Percentiles rank a stretch among this genome's conserved stretches.
These are phyloP conservation scores for Chironomus riparius DNA, from an alignment of 2,888 invertebrate genomes.

Conservation along the genomic window DNA sequence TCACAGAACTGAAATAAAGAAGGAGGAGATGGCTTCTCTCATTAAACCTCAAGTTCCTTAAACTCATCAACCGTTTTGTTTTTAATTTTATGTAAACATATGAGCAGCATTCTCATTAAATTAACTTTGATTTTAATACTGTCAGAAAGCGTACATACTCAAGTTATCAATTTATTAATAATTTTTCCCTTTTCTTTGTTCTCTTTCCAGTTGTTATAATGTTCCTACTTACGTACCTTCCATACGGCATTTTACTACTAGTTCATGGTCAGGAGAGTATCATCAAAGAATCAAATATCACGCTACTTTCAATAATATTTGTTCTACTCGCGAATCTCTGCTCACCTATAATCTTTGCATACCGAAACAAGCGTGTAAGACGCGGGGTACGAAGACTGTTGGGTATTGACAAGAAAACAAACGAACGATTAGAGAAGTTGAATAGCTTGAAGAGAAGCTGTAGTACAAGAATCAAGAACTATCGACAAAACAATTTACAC, in stretches of 20 bases:
- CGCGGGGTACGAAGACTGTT: conserved; percentile 41
- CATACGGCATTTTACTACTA: conserved; percentile 40
- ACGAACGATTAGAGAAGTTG: conserved; percentile 34
- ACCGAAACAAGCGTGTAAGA: conserved; percentile 43
- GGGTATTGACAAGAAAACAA: conserved; percentile 36
- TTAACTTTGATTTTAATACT: no score
- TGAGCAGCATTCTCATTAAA: neutral
- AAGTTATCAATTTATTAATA: neutral
- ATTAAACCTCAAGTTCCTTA: no score
- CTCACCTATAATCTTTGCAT: conserved; percentile 43
- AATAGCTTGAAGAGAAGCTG: conserved; percentile 20
- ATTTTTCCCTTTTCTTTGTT: neutral
- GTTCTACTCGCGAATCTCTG: conserved; percentile 40
- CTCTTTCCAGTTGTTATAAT: conserved; percentile 40
- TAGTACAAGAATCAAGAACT: conserved; percentile 22
- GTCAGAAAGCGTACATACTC: no score
- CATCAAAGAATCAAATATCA: conserved; percentile 38
- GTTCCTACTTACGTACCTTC: conserved; percentile 42
- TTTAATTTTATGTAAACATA: neutral
- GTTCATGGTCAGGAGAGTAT: conserved; percentile 38
- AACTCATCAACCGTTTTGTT: no score
- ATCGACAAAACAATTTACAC: conserved; percentile 19
- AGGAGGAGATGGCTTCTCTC: no score
- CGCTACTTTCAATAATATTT: conserved; percentile 39
- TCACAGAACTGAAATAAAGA: no score